Evolutionary conservation across 30 jellyfish, hydroid and myxozoan species (phyloP).

Genomic region (Turritopsis dohrnii): DNA sequence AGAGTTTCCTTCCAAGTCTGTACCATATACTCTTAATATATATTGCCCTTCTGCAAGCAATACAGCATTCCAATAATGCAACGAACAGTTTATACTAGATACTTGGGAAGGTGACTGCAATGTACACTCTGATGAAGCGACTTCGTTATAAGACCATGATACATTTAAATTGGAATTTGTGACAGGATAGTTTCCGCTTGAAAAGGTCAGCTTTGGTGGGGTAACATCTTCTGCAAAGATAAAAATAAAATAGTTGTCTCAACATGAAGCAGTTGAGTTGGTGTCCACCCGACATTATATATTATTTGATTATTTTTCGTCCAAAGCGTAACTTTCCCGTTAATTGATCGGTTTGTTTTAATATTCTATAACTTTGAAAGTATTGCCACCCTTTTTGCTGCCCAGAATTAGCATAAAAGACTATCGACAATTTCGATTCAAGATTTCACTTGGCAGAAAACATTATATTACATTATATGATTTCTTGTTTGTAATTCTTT

Average conservation of each 20-base stretch:
- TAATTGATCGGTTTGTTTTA: no score
- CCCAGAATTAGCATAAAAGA: no score
- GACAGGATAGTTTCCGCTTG: neutral
- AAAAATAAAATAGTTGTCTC: neutral
- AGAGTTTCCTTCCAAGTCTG: neutral
- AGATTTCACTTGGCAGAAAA: no score
- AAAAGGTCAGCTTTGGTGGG: neutral
- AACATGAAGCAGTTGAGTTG: no score
- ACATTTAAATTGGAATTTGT: neutral
- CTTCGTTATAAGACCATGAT: conserved; percentile 2
- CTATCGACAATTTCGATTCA: no score
- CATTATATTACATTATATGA: no score
- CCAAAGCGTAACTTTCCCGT: no score
- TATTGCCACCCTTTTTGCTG: no score
- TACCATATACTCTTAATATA: neutral
- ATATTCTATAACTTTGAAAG: no score
- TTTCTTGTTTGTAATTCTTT: no score
- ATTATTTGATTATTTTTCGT: no score
- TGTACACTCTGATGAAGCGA: neutral
- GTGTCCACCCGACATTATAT: no score
- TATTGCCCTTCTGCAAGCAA: neutral
- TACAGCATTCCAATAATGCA: neutral
- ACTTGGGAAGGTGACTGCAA: neutral
- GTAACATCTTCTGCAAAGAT: neutral
- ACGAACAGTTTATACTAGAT: neutral